These are phyloP conservation scores for Cottoperca gobio DNA, from an alignment of 2,797 vertebrate genomes.

Conservation along the genomic window DNA sequence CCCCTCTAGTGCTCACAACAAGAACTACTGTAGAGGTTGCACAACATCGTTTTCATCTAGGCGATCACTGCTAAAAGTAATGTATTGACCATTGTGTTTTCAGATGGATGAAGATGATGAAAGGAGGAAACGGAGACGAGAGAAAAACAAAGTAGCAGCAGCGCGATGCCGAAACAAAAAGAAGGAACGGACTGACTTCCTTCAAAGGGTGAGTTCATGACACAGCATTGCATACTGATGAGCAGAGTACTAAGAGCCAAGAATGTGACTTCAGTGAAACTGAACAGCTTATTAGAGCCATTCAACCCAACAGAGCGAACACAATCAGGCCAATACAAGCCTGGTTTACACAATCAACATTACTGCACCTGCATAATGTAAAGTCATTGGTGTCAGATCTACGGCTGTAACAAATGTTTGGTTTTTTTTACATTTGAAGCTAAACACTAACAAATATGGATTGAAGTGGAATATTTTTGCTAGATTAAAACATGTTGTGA, in stretches of 20 bases:
- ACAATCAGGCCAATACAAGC: not conserved
- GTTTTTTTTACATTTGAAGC: no score
- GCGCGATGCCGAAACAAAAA: slow-evolving; percentile 98
- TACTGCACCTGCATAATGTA: not conserved
- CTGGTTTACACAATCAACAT: not conserved
- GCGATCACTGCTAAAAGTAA: not conserved
- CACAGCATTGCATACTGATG: slow-evolving; percentile 23
- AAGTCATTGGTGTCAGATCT: no score
- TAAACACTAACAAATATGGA: no score
- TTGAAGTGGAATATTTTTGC: no score
- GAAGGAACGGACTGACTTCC: slow-evolving; percentile 96
- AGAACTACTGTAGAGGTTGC: slow-evolving; percentile 12
- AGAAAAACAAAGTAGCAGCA: slow-evolving; percentile 98
- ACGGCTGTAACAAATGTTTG: no score
- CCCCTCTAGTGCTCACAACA: slow-evolving; percentile 36
- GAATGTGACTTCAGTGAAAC: slow-evolving; percentile 20
- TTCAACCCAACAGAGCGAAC: not conserved
- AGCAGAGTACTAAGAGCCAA: slow-evolving; percentile 2
- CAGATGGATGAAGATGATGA: slow-evolving; percentile 95
- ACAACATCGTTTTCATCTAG: not conserved
- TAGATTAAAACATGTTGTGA: no score
- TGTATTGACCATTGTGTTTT: not conserved
- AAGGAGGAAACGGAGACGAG: slow-evolving; percentile 93
- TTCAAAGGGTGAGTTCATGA: slow-evolving; percentile 90
- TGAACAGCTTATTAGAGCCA: not conserved